phyloP scores from a whole-genome alignment of 2,888 invertebrate genomes.

The Polydrusus pterygomalis region DNA sequence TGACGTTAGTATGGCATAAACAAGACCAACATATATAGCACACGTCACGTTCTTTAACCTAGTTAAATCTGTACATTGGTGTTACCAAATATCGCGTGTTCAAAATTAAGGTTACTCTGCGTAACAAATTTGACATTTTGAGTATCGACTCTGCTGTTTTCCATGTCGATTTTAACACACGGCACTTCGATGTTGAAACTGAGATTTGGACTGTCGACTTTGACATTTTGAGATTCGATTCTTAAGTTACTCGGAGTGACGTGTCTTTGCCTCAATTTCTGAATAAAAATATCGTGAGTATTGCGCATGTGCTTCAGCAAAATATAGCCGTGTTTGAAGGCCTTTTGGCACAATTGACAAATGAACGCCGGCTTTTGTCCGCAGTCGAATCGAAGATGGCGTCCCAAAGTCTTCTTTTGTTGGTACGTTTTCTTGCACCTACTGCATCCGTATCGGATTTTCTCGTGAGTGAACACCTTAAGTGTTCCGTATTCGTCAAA shows the following conservation, averaged over 20 bases:
- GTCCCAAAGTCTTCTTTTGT: constrained; percentile 69
- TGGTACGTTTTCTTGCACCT: constrained; percentile 68
- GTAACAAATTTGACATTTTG: constrained; percentile 1
- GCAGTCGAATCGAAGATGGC: constrained; percentile 73
- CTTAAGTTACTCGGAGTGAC: constrained; percentile 27
- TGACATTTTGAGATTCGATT: constrained; percentile 8
- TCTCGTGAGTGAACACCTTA: constrained; percentile 65
- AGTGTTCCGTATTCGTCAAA: constrained; percentile 68
- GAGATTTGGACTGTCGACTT: neutral
- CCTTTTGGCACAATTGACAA: constrained; percentile 67
- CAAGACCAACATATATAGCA: no score
- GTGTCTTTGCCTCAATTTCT: constrained; percentile 60
- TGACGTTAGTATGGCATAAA: no score
- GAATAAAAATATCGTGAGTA: constrained; percentile 65
- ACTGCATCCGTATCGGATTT: constrained; percentile 67
- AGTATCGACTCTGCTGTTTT: constrained; percentile 16
- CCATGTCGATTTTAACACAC: constrained; percentile 2
- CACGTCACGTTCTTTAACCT: no score
- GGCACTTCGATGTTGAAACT: constrained; percentile 1
- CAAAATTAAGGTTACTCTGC: constrained; percentile 32
- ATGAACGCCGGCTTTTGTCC: constrained; percentile 69
- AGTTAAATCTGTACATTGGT: constrained; percentile 39
- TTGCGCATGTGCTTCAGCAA: constrained; percentile 68
- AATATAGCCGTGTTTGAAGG: constrained; percentile 68
- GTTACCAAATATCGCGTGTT: constrained; percentile 43